Evolutionary conservation across 1,140 invertebrate genomes (phyloP).

Genomic region (Drosophila punjabiensis): DNA sequence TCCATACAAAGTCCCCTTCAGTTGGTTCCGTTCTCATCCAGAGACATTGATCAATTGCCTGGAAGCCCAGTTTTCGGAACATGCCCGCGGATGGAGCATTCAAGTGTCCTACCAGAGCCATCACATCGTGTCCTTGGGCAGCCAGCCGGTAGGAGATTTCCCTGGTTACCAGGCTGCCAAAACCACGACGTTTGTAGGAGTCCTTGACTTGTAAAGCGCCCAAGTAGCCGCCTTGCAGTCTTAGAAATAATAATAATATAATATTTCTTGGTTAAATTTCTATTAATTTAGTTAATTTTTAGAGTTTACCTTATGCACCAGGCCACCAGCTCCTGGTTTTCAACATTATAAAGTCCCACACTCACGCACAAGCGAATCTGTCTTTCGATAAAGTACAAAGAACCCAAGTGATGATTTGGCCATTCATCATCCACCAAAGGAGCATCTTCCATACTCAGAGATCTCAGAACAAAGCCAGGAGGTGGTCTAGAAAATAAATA

Average conservation of each 20-base stretch:
- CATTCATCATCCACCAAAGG: slow-evolving; percentile 58
- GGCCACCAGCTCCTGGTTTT: slow-evolving; percentile 61
- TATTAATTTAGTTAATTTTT: too few species aligned
- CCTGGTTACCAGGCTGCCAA: slow-evolving; percentile 76
- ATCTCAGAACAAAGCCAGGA: slow-evolving; percentile 40
- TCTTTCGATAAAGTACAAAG: slow-evolving; percentile 69
- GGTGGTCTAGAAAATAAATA: slow-evolving; percentile 41
- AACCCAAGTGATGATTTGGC: slow-evolving; percentile 78
- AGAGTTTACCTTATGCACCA: slow-evolving; percentile 73
- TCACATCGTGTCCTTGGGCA: slow-evolving; percentile 72
- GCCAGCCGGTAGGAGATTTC: slow-evolving; percentile 74
- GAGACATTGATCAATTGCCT: slow-evolving; percentile 61
- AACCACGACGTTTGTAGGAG: slow-evolving; percentile 76
- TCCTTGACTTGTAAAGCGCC: slow-evolving; percentile 80
- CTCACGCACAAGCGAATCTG: slow-evolving; percentile 68
- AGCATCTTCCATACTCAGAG: slow-evolving; percentile 59
- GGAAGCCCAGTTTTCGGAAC: slow-evolving; percentile 83
- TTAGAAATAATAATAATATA: background rate
- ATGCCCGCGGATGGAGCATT: slow-evolving; percentile 72
- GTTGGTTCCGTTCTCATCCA: slow-evolving; percentile 63
- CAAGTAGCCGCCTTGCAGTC: slow-evolving; percentile 78
- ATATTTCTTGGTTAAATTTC: background rate
- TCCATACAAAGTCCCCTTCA: slow-evolving; percentile 43
- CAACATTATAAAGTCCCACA: slow-evolving; percentile 60
- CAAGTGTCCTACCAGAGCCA: slow-evolving; percentile 66